Percentiles rank a stretch among this genome's conserved stretches.
Conservation (phyloP, 1,140 invertebrate genomes). For the Panagrolaimus sp. region DNA sequence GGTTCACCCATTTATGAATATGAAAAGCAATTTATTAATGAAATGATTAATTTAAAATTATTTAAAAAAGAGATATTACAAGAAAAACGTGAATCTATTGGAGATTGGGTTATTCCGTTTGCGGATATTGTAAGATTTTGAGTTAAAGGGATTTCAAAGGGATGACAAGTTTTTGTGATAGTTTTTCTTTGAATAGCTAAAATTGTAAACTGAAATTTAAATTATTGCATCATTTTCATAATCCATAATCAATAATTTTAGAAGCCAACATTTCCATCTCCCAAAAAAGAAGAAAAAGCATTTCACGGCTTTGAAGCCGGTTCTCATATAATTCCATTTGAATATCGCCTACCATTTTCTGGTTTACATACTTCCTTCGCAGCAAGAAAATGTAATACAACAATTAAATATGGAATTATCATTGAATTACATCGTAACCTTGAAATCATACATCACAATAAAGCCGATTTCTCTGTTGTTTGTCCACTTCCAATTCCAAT, state of each 20-base stretch:
- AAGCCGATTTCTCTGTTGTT: neutral
- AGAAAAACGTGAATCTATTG: too few relatives aligned
- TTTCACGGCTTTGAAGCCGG: too few relatives aligned
- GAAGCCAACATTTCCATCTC: too few relatives aligned
- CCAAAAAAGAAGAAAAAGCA: too few relatives aligned
- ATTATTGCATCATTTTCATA: neutral
- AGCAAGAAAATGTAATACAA: neutral
- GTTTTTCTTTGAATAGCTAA: neutral
- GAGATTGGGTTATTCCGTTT: conserved; percentile 1
- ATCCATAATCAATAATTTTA: neutral
- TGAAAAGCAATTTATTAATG: too few relatives aligned
- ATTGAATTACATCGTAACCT: neutral
- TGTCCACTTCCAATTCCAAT: neutral
- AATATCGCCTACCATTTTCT: too few relatives aligned
- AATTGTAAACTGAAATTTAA: neutral
- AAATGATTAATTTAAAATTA: too few relatives aligned
- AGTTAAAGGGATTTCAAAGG: neutral
- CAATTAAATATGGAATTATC: neutral
- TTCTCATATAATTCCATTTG: too few relatives aligned
- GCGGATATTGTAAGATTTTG: neutral
- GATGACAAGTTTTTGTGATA: too few relatives aligned
- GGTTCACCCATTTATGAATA: too few relatives aligned
- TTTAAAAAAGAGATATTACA: too few relatives aligned
- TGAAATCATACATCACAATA: neutral
- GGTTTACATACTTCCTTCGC: too few relatives aligned